Percentiles rank a stretch among this genome's conserved stretches.
Conservation (phyloP, 2,797 vertebrate genomes). For the Crenichthys baileyi region DNA sequence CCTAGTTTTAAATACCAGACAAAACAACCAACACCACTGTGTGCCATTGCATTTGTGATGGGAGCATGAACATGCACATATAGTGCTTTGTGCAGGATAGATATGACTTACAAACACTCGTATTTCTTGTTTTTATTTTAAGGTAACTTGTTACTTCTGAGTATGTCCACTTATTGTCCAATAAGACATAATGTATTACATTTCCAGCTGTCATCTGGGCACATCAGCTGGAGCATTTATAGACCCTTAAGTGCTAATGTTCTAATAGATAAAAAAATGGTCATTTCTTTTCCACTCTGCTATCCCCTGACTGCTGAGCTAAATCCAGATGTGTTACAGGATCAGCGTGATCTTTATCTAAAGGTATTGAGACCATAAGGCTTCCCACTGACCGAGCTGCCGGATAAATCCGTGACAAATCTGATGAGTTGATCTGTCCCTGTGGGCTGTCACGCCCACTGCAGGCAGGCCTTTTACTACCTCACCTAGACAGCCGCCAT, state of each 20-base stretch:
- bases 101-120: background rate
- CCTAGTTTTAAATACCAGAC: conserved; percentile 1
- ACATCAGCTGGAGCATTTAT: background rate
- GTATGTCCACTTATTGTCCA: background rate
- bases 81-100: background rate
- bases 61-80: background rate
- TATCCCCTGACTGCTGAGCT: conserved; percentile 14
- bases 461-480: conserved; percentile 28
- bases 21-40: background rate
- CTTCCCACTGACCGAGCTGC: conserved; percentile 22
- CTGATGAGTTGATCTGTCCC: conserved; percentile 23
- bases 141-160: background rate
- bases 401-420: conserved; percentile 48
- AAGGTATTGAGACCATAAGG: conserved; percentile 11
- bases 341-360: conserved; percentile 37
- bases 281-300: background rate
- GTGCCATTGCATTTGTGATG: background rate
- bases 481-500: conserved; percentile 20
- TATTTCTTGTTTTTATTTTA: background rate
- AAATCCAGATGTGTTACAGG: conserved; percentile 9
- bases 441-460: conserved; percentile 30
- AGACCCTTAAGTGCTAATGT: background rate
- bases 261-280: background rate
- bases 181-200: background rate
- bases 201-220: background rate